These are phyloP conservation scores for Ranitomeya imitator DNA, from an alignment of 2,113 vertebrate species.

Conservation along the genomic window DNA sequence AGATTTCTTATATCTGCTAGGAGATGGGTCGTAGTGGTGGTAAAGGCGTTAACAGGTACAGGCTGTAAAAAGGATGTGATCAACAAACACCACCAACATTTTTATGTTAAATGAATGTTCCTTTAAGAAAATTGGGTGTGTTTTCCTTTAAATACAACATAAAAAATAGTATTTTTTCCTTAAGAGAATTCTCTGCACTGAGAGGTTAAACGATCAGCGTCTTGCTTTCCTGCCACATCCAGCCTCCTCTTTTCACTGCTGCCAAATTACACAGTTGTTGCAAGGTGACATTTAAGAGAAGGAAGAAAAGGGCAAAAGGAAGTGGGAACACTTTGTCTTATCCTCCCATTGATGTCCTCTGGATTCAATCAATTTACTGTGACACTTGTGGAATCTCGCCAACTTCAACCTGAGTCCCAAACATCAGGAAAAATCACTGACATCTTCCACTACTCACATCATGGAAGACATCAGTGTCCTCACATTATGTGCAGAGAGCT, in stretches of 20 bases:
- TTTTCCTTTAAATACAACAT: neutral
- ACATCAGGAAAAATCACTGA: neutral
- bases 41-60: too few species aligned
- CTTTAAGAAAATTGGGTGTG: slow-evolving; percentile 13
- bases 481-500: neutral
- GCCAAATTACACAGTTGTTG: slow-evolving; percentile 55
- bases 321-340: slow-evolving; percentile 51
- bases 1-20: too few species aligned
- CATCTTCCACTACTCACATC: neutral
- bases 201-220: slow-evolving; percentile 37
- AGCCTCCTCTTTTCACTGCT: slow-evolving; percentile 44
- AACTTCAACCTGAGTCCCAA: slow-evolving; percentile 8
- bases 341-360: slow-evolving; percentile 53
- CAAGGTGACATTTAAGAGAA: slow-evolving; percentile 55
- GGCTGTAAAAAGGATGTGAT: neutral
- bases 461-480: neutral
- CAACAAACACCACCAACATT: neutral
- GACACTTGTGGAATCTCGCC: slow-evolving; percentile 44
- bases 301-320: slow-evolving; percentile 54
- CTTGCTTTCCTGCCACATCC: slow-evolving; percentile 41
- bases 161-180: neutral
- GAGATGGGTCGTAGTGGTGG: too few species aligned
- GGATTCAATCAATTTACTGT: slow-evolving; percentile 51
- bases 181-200: neutral
- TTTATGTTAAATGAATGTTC: neutral